These are phyloP conservation scores for Syrphus vitripennis DNA, from an alignment of 2,888 invertebrate genomes.

Conservation along the genomic window DNA sequence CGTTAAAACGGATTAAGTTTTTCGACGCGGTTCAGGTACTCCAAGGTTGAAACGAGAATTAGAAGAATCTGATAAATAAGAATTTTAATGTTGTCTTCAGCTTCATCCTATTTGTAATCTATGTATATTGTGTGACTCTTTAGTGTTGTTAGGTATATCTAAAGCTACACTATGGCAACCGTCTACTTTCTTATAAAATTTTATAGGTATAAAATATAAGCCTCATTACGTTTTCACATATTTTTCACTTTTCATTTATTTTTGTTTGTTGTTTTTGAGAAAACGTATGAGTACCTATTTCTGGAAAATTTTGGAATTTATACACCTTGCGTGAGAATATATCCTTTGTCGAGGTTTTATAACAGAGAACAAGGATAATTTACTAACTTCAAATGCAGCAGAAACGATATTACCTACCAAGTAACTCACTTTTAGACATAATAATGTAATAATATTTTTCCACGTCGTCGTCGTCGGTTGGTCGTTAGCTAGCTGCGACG, in stretches of 20 bases:
- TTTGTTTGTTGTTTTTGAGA: not conserved
- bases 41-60: too few species aligned
- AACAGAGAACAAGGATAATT: not conserved
- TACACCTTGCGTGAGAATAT: constrained; percentile 57
- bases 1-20: too few species aligned
- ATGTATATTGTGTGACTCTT: too few species aligned
- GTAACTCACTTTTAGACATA: constrained; percentile 68
- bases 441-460: constrained; percentile 70
- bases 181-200: not conserved
- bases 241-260: constrained; percentile 12
- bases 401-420: constrained; percentile 23
- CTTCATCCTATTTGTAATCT: too few species aligned
- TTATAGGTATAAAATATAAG: constrained; percentile 1
- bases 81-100: too few species aligned
- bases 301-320: constrained; percentile 55
- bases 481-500: constrained; percentile 32
- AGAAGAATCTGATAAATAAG: too few species aligned
- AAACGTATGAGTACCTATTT: not conserved
- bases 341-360: constrained; percentile 43
- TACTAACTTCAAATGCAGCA: constrained; percentile 56
- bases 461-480: constrained; percentile 16
- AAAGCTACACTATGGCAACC: not conserved
- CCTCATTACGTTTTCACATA: not conserved
- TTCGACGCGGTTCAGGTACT: too few species aligned
- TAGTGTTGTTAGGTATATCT: not conserved